phyloP scores from a whole-genome alignment of 2,113 vertebrate genomes.

The Chloropsis hardwickii region DNA sequence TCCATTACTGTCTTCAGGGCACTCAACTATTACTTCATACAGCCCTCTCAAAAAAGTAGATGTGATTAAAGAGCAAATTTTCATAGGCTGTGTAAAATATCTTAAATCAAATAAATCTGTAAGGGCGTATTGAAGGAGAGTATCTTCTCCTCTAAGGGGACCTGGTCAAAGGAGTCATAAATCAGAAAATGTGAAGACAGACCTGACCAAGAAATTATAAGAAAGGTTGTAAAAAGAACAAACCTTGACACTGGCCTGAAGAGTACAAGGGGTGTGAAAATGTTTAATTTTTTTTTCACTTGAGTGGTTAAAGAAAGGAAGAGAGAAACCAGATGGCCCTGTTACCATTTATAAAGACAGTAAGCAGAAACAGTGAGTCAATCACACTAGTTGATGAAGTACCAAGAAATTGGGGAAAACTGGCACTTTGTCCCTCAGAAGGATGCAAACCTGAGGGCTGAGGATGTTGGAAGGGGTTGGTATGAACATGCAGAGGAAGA shows the following conservation, averaged over 20 bases:
- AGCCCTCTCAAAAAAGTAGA: not conserved
- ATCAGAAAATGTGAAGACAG: not conserved
- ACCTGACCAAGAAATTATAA: not conserved
- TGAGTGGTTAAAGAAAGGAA: not conserved
- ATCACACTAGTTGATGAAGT: not conserved
- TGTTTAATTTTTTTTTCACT: not conserved
- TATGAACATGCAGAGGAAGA: not conserved
- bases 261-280: not conserved
- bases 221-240: not conserved
- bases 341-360: not conserved
- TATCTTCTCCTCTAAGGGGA: not conserved
- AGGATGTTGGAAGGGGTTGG: fast-evolving
- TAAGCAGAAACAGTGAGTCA: not conserved
- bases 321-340: not conserved
- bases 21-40: not conserved
- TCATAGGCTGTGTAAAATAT: not conserved
- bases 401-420: not conserved
- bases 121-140: not conserved
- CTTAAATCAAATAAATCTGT: not conserved
- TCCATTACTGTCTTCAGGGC: not conserved
- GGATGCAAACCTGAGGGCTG: not conserved
- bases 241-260: not conserved
- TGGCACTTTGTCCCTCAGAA: not conserved
- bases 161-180: not conserved
- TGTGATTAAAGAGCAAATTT: not conserved